Percentiles rank a stretch among this genome's conserved stretches.
Conservation (phyloP, 2,797 vertebrate genomes). For the Sebastes alutus region DNA sequence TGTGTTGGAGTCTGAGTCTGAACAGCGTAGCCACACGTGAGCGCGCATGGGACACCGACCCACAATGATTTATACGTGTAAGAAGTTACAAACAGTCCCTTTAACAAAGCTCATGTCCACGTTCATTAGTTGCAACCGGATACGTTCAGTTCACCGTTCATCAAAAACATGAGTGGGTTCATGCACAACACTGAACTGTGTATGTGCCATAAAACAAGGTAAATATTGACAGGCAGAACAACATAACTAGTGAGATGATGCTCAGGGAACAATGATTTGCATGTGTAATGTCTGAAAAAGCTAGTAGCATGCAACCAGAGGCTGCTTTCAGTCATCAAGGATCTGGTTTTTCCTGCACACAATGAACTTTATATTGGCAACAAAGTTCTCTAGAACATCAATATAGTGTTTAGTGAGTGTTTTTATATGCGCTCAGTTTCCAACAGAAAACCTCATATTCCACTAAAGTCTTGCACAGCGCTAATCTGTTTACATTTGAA, state of each 20-base stretch:
- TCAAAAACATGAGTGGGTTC: no score
- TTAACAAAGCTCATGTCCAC: no score
- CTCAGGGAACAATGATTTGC: background rate
- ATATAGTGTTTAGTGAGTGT: background rate
- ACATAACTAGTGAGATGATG: background rate
- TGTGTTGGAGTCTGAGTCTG: no score
- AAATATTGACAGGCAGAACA: background rate
- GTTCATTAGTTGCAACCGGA: no score
- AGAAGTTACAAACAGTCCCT: no score
- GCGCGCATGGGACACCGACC: no score
- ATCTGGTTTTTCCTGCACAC: background rate
- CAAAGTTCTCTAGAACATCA: background rate
- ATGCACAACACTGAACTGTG: no score
- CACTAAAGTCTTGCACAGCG: background rate
- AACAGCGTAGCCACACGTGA: no score
- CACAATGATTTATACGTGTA: no score
- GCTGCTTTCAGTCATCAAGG: background rate
- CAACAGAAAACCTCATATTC: constrained; percentile 28
- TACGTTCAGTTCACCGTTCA: no score
- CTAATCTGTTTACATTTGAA: constrained; percentile 49
- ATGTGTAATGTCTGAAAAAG: background rate
- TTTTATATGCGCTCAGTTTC: background rate
- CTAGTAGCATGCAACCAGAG: background rate
- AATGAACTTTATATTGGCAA: background rate
- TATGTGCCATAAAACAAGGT: background rate